Conservation (phyloP, 2,888 invertebrate species). For the Erebia epiphron region DNA sequence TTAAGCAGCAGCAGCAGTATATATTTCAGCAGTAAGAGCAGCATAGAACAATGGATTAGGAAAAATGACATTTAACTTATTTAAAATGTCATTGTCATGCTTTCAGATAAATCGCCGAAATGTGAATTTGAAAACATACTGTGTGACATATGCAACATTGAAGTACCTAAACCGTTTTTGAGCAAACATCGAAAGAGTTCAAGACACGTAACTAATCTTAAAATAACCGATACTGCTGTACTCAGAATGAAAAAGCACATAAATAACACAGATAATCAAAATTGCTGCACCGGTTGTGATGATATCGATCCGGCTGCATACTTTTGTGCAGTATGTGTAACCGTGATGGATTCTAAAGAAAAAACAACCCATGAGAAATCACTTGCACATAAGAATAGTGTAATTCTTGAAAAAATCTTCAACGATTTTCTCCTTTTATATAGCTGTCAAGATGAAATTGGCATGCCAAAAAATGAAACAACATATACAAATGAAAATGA, state of each 20-base stretch:
- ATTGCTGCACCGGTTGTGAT: background rate
- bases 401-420: slow-evolving; percentile 42
- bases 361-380: slow-evolving; percentile 43
- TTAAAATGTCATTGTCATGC: no score
- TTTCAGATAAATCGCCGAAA: slow-evolving; percentile 23
- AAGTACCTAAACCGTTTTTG: slow-evolving; percentile 47
- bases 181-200: slow-evolving; percentile 46
- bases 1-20: no score
- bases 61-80: no score
- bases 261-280: slow-evolving; percentile 2
- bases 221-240: slow-evolving; percentile 47
- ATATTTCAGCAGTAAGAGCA: no score
- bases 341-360: slow-evolving; percentile 36
- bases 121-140: slow-evolving; percentile 31
- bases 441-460: background rate
- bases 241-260: slow-evolving; percentile 45
- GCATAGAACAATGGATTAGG: no score
- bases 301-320: slow-evolving; percentile 34
- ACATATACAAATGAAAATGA: background rate
- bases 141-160: slow-evolving; percentile 51
- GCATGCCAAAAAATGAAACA: background rate
- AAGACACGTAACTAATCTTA: slow-evolving; percentile 46
- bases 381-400: slow-evolving; percentile 42
- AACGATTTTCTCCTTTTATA: slow-evolving; percentile 42
- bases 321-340: slow-evolving; percentile 48